Base-by-base conservation (phyloP, 2,888 invertebrate species). In the Lydus trimaculatus region DNA sequence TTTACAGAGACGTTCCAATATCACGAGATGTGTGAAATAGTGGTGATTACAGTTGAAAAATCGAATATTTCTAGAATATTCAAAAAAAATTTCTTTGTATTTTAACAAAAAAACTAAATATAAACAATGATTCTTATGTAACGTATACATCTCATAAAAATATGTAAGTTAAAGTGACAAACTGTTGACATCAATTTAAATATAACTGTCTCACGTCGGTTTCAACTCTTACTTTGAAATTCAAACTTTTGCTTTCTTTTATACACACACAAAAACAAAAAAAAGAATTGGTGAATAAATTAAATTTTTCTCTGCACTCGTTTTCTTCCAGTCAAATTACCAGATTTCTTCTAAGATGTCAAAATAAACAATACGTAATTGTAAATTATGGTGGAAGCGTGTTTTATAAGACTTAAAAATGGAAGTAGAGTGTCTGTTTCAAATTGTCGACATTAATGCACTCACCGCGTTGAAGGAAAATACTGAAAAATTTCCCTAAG, bases 181-280 rank as follows among this genome's bases (percentile, higher is more conserved):
- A 73, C 72, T 75, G 75, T 75, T 75, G 73, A 70, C 72, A 67
- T 65, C 69, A 70, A 73, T 73, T 72, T 73, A 69, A 70, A 75
- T 71, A 60, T 43, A 63, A 23, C 23, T 63, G 63, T 69, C 63
- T 20, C 60, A 64, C 56, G 63, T 63, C 52, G 31, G n/a, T 64
- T 67, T 28, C 59, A 5, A 52, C 68, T 58, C 61, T 65, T 65
- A 65, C 36, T 39, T 61, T 60, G 13, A 25, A 56, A 56, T 20
- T 9, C 48, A 43, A 43, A 17, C 36, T 36, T 43, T 2, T 52
- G 11, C 17, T 43, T 52, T 15, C 20, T 9, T 20, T 8, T 48
- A 20, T 48, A 17, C 20, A 3, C 2, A 20, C 0, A 20, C 3
- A 20, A 2, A 7, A 48, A 9, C 7, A 48, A 8, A 17, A 17